phyloP scores from a whole-genome alignment of 2,797 vertebrate species.

The Psittacula echo region DNA sequence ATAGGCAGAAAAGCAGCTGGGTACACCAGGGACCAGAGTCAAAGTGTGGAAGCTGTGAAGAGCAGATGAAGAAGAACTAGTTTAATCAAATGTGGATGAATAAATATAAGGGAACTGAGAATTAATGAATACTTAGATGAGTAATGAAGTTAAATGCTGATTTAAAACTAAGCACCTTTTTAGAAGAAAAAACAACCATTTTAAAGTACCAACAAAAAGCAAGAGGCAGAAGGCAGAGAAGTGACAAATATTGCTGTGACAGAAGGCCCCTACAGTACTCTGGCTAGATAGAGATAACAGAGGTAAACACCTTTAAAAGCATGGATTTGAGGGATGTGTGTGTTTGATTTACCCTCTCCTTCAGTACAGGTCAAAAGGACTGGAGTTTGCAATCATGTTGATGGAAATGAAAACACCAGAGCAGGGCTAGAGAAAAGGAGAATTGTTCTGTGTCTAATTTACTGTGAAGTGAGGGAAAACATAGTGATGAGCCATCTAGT shows the following conservation, averaged over 20 bases:
- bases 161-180: constrained; percentile 4
- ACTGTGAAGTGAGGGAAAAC: not conserved
- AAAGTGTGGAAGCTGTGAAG: constrained; percentile 33
- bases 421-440: not conserved
- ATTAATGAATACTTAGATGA: constrained; percentile 40
- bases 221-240: not conserved
- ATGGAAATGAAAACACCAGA: constrained; percentile 6
- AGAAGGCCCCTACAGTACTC: not conserved
- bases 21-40: constrained; percentile 10
- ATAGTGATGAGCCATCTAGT: not conserved
- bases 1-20: constrained; percentile 23
- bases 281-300: constrained; percentile 6
- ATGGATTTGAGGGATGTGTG: not conserved
- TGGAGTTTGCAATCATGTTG: not conserved
- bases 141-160: constrained; percentile 22
- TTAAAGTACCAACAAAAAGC: not conserved
- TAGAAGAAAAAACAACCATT: constrained; percentile 14
- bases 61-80: constrained; percentile 15
- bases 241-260: not conserved
- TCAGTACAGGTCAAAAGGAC: not conserved
- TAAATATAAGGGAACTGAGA: constrained; percentile 27
- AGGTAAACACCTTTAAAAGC: constrained; percentile 10
- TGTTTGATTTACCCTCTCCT: constrained; percentile 16
- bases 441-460: not conserved
- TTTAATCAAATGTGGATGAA: constrained; percentile 21